These are phyloP conservation scores for Lysandra bellargus DNA, from an alignment of 2,888 invertebrate genomes.

Conservation along the genomic window DNA sequence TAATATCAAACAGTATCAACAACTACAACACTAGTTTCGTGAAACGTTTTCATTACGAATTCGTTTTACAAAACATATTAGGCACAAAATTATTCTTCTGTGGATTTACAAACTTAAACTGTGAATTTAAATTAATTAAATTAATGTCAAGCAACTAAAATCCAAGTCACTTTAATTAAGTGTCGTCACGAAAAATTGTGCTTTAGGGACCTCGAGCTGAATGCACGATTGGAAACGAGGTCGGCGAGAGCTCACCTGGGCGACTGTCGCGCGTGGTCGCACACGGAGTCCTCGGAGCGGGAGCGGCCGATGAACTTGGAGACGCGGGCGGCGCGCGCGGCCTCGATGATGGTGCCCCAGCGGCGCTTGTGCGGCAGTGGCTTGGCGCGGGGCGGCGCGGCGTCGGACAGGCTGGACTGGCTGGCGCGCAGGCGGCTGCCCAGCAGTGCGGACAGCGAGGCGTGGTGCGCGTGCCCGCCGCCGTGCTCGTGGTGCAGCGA, in stretches of 20 bases:
- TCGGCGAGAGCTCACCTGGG: conserved; percentile 55
- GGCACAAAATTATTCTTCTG: no score
- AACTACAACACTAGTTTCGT: no score
- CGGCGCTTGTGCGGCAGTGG: conserved; percentile 85
- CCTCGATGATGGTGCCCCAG: conserved; percentile 93
- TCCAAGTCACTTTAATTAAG: no score
- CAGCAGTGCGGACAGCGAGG: conserved; percentile 84
- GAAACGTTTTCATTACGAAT: no score
- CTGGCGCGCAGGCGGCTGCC: conserved; percentile 73
- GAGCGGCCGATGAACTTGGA: conserved; percentile 89
- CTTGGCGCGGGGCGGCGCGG: conserved; percentile 63
- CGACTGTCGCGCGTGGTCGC: conserved; percentile 81
- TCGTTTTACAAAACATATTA: no score
- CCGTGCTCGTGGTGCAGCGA: conserved; percentile 84
- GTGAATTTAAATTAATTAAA: no score
- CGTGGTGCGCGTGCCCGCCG: conserved; percentile 64
- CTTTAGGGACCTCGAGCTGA: no score
- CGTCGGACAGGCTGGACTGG: conserved; percentile 60
- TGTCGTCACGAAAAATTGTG: no score
- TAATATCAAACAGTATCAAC: no score
- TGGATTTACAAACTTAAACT: no score
- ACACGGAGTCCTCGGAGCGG: conserved; percentile 90
- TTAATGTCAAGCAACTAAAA: no score
- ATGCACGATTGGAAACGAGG: no score
- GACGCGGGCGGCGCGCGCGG: conserved; percentile 90